phyloP scores from a whole-genome alignment of 2,888 invertebrate genomes.

The Orthonychiurus folsomi region DNA sequence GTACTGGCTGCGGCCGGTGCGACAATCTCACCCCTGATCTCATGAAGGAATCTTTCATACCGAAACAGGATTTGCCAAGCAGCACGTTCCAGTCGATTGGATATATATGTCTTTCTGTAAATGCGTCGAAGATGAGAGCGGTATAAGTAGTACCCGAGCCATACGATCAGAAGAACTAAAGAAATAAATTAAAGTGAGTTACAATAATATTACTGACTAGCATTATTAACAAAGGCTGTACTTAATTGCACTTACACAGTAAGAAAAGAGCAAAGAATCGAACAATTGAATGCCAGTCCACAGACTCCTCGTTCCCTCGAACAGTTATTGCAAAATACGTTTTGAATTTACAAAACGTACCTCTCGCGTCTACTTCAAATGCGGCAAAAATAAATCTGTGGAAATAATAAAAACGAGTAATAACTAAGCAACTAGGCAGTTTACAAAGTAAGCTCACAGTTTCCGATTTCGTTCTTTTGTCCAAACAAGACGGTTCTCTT shows the following conservation, averaged over 20 bases:
- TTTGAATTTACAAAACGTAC: background rate
- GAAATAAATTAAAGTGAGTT: background rate
- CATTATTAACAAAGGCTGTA: too few relatives aligned
- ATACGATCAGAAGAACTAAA: slow-evolving; percentile 6
- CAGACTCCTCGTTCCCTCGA: background rate
- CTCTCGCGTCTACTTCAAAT: background rate
- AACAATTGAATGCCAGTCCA: background rate
- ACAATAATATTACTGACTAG: too few relatives aligned
- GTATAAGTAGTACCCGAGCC: background rate
- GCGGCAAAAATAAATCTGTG: background rate
- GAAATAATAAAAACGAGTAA: background rate
- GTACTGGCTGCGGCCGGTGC: too few relatives aligned
- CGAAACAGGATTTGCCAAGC: slow-evolving; percentile 8
- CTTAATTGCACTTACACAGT: background rate
- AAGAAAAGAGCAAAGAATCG: slow-evolving; percentile 2
- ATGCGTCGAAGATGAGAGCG: background rate
- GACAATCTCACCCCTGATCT: too few relatives aligned
- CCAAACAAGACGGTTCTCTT: background rate
- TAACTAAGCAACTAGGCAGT: background rate
- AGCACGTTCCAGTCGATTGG: background rate
- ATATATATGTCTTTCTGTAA: background rate
- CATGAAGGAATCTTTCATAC: background rate
- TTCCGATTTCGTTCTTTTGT: background rate
- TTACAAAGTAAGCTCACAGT: background rate
- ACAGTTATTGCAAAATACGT: background rate